Percentiles rank a stretch among this genome's conserved stretches.
Evolutionary conservation across 2,888 invertebrate species (phyloP).

Genomic region (Ischnura elegans): DNA sequence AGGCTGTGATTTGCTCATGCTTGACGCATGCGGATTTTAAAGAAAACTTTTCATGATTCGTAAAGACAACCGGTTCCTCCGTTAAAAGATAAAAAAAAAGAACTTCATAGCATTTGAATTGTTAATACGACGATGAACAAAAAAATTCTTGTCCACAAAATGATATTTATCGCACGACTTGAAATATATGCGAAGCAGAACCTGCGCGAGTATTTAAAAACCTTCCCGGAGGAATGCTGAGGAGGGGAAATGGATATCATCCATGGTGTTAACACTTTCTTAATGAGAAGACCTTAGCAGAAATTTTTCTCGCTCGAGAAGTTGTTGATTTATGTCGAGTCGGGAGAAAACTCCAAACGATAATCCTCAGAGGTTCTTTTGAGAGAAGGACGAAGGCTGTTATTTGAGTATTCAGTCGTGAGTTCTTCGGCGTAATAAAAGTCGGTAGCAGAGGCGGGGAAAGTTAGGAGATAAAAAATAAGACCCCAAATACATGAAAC

Average conservation of each 20-base stretch:
- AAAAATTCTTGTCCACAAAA: background rate
- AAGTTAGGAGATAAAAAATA: no score
- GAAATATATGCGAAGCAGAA: background rate
- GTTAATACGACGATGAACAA: background rate
- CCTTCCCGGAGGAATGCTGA: background rate
- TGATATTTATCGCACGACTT: background rate
- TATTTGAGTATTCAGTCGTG: background rate
- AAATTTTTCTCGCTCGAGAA: background rate
- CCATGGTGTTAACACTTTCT: background rate
- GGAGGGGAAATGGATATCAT: no score
- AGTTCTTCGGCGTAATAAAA: background rate
- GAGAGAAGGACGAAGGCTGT: background rate
- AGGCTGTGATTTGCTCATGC: no score
- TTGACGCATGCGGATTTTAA: no score
- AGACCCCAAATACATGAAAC: no score
- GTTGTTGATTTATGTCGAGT: background rate
- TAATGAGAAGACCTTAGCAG: background rate
- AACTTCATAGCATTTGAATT: background rate
- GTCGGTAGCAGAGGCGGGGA: background rate
- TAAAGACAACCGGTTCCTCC: no score
- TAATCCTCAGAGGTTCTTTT: background rate
- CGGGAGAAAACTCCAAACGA: background rate
- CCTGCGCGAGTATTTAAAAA: background rate
- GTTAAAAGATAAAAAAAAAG: no score
- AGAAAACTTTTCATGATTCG: no score